Evolutionary conservation across 64 coral and sea anemone species (phyloP), one percentile per base, ranked within the genome.

Genomic region (Montipora cactus): DNA sequence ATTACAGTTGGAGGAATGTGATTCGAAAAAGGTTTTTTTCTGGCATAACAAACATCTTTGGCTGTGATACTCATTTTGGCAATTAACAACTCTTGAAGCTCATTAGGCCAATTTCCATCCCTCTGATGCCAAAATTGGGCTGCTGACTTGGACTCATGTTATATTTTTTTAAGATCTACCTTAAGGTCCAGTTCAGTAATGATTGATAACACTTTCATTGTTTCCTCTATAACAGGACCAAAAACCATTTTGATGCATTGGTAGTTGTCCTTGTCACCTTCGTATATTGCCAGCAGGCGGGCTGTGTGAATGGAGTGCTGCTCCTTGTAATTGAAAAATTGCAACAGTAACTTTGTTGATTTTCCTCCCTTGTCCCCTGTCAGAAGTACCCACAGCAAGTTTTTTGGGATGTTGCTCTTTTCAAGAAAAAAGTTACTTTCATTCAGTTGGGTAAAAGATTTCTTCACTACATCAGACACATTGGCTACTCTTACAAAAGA

Each of bases 311-410:
- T 18, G 16, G 89, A 83, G 49, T 91, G 89, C 8, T 91, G 64
- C 21, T 92, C 81, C 3, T 83, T 22, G 14, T 58, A 81, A 58
- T 86, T 77, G 8, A 84, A 55, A 75, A 92, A 59, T 76, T 92
- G 81, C 21, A 85, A 59, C 12, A 92, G 80, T 15, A 92, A 74
- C 14, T 92, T 92, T 14, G 90, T 92, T 20, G 90, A 92, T 59
- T 92, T 85, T 22, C 90, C 18, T 62, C 90, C 90, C 74, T 92
- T 92, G 71, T 92, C 80, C 11, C 90, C 81, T 21, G 49, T 61
- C 2, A 92, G 59, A 61, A 85, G 71, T 51, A 77, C 18, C 84
- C 67, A 87, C 14, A 74, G 16, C 3, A 74, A 5, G 25, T 75
- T 74, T 12, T 87, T 53, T 51, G 84, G 84, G 2, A 72, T 53